Percentiles rank a stretch among this genome's conserved stretches.
Conservation (phyloP, 2,113 vertebrate genomes). For the Gnathonemus longibarbis region DNA sequence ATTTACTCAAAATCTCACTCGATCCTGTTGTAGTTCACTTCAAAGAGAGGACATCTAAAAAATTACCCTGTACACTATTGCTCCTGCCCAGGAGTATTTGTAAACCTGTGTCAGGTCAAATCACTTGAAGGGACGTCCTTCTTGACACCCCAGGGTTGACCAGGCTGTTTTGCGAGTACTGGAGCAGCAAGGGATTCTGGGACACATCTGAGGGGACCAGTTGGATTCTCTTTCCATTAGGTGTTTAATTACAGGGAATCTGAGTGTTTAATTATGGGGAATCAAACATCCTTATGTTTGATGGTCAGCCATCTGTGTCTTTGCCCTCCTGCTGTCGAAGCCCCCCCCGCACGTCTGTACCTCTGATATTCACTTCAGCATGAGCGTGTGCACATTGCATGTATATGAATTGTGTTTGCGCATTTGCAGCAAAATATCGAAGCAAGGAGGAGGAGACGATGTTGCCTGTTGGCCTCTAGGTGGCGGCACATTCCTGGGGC, state of each 20-base stretch:
- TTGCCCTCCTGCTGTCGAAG: slow-evolving; percentile 32
- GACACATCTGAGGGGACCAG: slow-evolving; percentile 42
- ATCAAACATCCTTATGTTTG: slow-evolving; percentile 57
- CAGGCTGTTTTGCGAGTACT: slow-evolving; percentile 25
- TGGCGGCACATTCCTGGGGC: background rate
- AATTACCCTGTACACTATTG: background rate
- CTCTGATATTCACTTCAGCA: slow-evolving; percentile 30
- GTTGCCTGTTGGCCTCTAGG: background rate
- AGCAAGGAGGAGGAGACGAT: background rate
- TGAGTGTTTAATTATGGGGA: slow-evolving; percentile 62
- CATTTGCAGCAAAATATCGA: background rate
- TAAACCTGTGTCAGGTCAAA: background rate
- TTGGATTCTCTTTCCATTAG: slow-evolving; percentile 51
- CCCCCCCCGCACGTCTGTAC: slow-evolving; percentile 26
- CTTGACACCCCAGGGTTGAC: slow-evolving; percentile 20
- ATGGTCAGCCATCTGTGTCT: slow-evolving; percentile 58
- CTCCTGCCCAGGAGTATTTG: background rate
- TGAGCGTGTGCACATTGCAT: slow-evolving; percentile 21
- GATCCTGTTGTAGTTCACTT: slow-evolving; percentile 9
- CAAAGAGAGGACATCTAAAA: background rate
- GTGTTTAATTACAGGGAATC: slow-evolving; percentile 61
- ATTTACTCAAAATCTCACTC: slow-evolving; percentile 28
- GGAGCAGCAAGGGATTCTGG: slow-evolving; percentile 36
- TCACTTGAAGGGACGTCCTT: background rate
- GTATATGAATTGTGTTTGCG: background rate